These are phyloP conservation scores for Syngnathus typhle DNA, from an alignment of 2,113 vertebrate species.

Conservation along the genomic window DNA sequence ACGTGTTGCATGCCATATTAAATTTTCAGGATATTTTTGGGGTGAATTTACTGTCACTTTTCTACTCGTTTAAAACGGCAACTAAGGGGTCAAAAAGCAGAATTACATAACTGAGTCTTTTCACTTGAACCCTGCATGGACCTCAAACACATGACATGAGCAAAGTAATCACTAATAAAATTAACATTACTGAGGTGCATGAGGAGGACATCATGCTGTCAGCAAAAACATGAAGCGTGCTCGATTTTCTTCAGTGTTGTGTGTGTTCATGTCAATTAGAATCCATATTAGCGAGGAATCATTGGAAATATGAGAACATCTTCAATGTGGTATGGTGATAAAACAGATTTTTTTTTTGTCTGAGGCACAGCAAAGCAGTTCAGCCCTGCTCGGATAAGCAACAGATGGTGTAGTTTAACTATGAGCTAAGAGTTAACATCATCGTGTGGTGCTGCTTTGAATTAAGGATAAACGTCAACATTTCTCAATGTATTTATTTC, in stretches of 20 bases:
- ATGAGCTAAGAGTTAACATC: background rate
- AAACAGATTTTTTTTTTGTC: slow-evolving; percentile 20
- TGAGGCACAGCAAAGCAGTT: slow-evolving; percentile 5
- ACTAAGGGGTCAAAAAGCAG: background rate
- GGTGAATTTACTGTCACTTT: background rate
- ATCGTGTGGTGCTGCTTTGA: background rate
- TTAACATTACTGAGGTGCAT: background rate
- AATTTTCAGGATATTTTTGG: too few relatives aligned
- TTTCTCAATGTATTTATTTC: background rate
- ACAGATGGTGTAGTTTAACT: slow-evolving; percentile 13
- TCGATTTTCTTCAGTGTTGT: background rate
- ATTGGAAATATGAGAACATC: background rate
- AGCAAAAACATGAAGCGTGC: background rate
- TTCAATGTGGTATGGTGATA: too few relatives aligned
- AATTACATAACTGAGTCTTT: background rate
- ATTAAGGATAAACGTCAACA: background rate
- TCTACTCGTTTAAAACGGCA: background rate
- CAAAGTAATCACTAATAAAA: background rate
- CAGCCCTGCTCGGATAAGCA: slow-evolving; percentile 4
- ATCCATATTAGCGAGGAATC: background rate
- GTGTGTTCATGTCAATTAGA: background rate
- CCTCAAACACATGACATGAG: background rate
- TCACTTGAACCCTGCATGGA: background rate
- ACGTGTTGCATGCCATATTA: too few relatives aligned
- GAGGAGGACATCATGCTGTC: background rate